These are phyloP conservation scores for Phenganax stokvisi DNA, from an alignment of 92 coral and sea anemone genomes.

Conservation along the genomic window DNA sequence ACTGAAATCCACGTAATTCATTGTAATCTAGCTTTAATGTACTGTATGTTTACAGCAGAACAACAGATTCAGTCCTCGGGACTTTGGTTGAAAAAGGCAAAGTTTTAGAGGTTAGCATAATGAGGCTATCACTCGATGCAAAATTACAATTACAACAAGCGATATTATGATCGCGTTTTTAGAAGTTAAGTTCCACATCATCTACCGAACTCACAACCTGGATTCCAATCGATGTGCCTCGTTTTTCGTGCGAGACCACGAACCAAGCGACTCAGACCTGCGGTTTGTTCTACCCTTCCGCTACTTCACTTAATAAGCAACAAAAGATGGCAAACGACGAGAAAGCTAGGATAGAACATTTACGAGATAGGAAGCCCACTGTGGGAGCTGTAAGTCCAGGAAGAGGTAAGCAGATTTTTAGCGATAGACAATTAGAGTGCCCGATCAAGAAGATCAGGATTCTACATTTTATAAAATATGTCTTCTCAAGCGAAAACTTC, in stretches of 20 bases:
- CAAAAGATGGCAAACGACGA: constrained; percentile 63
- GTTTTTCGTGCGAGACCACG: constrained; percentile 65
- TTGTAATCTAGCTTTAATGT: background rate
- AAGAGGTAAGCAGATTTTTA: constrained; percentile 25
- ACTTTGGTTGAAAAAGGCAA: constrained; percentile 81
- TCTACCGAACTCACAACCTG: constrained; percentile 58
- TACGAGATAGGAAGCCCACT: constrained; percentile 78
- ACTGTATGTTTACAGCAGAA: background rate
- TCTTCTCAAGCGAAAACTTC: too few relatives aligned
- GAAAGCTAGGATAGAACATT: constrained; percentile 65
- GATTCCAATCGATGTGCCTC: constrained; percentile 83
- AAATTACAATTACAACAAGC: too few relatives aligned
- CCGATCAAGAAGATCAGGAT: too few relatives aligned
- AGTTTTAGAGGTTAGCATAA: constrained; percentile 39
- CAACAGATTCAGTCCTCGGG: constrained; percentile 71
- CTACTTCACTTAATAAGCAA: constrained; percentile 66
- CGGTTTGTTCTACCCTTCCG: constrained; percentile 89
- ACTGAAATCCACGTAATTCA: background rate
- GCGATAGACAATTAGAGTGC: too few relatives aligned
- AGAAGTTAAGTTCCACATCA: constrained; percentile 42
- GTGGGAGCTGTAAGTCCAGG: constrained; percentile 95
- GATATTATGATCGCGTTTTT: background rate
- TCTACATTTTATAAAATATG: too few relatives aligned
- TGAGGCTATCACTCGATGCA: background rate
- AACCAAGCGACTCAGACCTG: constrained; percentile 93